phyloP scores from a whole-genome alignment of 2,888 invertebrate species.

The Tuta absoluta region DNA sequence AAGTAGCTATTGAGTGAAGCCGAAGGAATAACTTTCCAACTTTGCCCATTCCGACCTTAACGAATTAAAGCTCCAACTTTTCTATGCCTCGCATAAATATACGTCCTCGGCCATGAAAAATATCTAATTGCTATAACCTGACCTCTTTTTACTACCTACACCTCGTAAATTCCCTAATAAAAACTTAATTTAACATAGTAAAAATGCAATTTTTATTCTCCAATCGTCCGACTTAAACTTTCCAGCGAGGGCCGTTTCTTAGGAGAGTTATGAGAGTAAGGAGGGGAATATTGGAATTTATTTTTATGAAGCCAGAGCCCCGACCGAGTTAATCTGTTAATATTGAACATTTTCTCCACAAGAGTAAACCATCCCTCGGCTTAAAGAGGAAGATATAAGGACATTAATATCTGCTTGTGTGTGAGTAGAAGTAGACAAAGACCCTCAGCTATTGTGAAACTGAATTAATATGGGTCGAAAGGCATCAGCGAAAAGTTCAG shows the following conservation, averaged over 20 bases:
- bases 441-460: too few species aligned
- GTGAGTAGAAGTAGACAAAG: not conserved
- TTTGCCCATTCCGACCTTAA: constrained; percentile 24
- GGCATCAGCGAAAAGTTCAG: too few species aligned
- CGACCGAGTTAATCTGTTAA: constrained; percentile 74
- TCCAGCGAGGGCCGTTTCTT: constrained; percentile 70
- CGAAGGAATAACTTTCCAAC: constrained; percentile 22
- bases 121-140: constrained; percentile 43
- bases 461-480: too few species aligned
- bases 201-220: constrained; percentile 75
- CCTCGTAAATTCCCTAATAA: constrained; percentile 67
- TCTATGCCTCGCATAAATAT: constrained; percentile 38
- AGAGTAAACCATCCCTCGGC: constrained; percentile 55
- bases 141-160: constrained; percentile 36
- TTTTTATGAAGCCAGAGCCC: constrained; percentile 70
- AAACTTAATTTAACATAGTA: constrained; percentile 73
- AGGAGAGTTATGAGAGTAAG: constrained; percentile 70
- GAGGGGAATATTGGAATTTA: constrained; percentile 73
- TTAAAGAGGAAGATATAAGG: constrained; percentile 36
- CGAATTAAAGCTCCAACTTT: constrained; percentile 37
- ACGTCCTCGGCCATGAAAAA: constrained; percentile 38
- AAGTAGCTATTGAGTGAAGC: not conserved
- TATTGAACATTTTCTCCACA: constrained; percentile 70
- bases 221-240: constrained; percentile 73
- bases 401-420: constrained; percentile 26